Base-by-base conservation (phyloP, 2,888 invertebrate species). In the Cosmia pyralina region DNA sequence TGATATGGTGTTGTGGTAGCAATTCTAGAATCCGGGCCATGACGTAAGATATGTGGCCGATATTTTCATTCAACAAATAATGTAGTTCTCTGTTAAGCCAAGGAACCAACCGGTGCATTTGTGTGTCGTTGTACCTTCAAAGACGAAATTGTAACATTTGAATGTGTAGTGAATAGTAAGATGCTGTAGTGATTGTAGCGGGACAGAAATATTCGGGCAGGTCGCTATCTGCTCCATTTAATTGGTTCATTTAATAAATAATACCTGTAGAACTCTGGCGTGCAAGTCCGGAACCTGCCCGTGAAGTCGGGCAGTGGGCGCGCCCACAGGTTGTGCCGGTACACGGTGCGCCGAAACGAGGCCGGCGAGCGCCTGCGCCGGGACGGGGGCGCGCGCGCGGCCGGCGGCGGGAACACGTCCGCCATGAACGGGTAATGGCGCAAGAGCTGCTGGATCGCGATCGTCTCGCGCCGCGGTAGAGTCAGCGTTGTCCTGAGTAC, bases 51-150 rank as follows among this genome's bases (percentile, higher is more conserved):
- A 98, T 97, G 87, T 97, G 97, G 22, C 97, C 97, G 3, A 96
- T 93, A 88, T 97, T 97, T 83, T 97, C 97, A 81, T 97, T 96
- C 41, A 98, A 93, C 68, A 99, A 96, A 76, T 97, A 98, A 85
- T 97, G 97, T 46, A 99, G 95, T 93, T 99, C 99, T 81, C 99
- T 96, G 91, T 98, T 98, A 48, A 99, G 95, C 98, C 99, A 99
- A 1, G 98, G 98, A 79, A 98, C 97, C 70, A 99, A 96, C 2
- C 99, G 97, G 91, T 98, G 98, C 81, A 98, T 96, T 91, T 98
- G 98, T 19, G 98, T 97, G 72, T 98, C 98, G 94, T 99, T 97
- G 90, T 97, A 96, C 92, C 98, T 98, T 90, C n/a, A 73, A 78
- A 67, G 50, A 68, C 28, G n/a, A 70, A 79, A 74, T 59, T 78